Conservation (phyloP, 2,797 vertebrate genomes). For the Arrhamphus sclerolepis region DNA sequence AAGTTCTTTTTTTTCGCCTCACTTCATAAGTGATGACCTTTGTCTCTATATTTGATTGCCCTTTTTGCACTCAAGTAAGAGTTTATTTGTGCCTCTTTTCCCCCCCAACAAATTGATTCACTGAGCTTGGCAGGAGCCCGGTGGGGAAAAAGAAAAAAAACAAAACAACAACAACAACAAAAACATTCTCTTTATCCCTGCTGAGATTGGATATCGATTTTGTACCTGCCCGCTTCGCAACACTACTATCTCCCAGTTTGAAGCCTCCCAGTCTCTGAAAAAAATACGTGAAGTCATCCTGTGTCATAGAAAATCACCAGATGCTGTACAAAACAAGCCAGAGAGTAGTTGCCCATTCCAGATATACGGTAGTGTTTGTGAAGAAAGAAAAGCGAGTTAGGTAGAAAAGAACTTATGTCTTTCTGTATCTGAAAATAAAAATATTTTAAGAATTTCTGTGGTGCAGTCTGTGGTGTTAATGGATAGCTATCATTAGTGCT, state of each 20-base stretch:
- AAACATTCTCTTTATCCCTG: conserved; percentile 67
- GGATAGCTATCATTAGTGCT: no score
- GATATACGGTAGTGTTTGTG: conserved; percentile 23
- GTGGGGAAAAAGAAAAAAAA: conserved; percentile 33
- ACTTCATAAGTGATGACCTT: conserved; percentile 42
- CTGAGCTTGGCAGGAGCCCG: conserved; percentile 53
- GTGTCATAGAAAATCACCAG: conserved; percentile 48
- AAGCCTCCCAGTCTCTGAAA: conserved; percentile 36
- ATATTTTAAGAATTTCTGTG: background rate
- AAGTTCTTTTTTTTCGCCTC: conserved; percentile 1
- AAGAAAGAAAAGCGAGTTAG: conserved; percentile 5
- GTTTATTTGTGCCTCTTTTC: conserved; percentile 31
- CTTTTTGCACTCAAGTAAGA: conserved; percentile 51
- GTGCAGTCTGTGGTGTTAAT: no score
- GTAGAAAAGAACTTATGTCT: no score
- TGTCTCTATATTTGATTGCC: conserved; percentile 45
- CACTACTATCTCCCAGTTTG: conserved; percentile 51
- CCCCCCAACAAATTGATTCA: conserved; percentile 64
- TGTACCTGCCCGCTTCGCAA: conserved; percentile 32
- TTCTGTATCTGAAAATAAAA: background rate
- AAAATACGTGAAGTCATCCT: conserved; percentile 61
- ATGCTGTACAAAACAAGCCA: conserved; percentile 30
- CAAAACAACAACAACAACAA: background rate
- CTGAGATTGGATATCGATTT: conserved; percentile 81
- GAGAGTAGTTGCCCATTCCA: conserved; percentile 20